Percentiles rank a stretch among this genome's conserved stretches.
Evolutionary conservation across 1,140 invertebrate species (phyloP).

Genomic region (Tetramorium simillimum): DNA sequence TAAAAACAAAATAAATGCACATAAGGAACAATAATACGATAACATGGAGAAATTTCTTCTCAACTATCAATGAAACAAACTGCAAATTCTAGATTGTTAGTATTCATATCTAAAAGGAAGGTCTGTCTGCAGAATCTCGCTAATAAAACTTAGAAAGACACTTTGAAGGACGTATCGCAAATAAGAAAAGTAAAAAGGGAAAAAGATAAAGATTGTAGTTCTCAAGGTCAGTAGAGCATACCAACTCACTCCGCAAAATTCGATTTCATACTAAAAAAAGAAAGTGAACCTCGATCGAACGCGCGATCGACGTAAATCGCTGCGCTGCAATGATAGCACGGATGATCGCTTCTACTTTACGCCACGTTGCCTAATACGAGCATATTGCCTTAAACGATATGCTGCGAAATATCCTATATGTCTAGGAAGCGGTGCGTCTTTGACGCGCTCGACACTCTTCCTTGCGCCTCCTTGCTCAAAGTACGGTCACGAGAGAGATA

Average conservation of each 20-base stretch:
- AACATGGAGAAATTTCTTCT: not conserved
- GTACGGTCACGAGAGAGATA: constrained; percentile 19
- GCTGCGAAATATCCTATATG: constrained; percentile 18
- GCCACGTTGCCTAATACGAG: constrained; percentile 69
- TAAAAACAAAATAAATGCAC: not conserved
- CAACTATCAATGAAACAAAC: not conserved
- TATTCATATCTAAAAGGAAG: not conserved
- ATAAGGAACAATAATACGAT: not conserved
- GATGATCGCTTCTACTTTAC: constrained; percentile 63
- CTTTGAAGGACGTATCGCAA: not conserved
- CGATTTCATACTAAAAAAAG: constrained; percentile 63
- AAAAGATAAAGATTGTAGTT: constrained; percentile 40
- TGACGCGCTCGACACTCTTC: constrained; percentile 18
- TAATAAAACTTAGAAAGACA: not conserved
- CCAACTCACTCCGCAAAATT: not conserved
- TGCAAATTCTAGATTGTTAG: not conserved
- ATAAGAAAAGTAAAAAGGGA: not conserved
- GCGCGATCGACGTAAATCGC: constrained; percentile 64
- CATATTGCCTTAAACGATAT: constrained; percentile 56
- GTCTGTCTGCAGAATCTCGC: not conserved
- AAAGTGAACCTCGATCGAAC: constrained; percentile 63
- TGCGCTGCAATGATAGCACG: constrained; percentile 47
- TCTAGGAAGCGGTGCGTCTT: constrained; percentile 49
- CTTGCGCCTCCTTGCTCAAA: constrained; percentile 57
- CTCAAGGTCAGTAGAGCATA: constrained; percentile 50